Percentiles rank a stretch among this genome's conserved stretches.
Conservation (phyloP, 92 coral and sea anemone species). For the Phenganax marumi region DNA sequence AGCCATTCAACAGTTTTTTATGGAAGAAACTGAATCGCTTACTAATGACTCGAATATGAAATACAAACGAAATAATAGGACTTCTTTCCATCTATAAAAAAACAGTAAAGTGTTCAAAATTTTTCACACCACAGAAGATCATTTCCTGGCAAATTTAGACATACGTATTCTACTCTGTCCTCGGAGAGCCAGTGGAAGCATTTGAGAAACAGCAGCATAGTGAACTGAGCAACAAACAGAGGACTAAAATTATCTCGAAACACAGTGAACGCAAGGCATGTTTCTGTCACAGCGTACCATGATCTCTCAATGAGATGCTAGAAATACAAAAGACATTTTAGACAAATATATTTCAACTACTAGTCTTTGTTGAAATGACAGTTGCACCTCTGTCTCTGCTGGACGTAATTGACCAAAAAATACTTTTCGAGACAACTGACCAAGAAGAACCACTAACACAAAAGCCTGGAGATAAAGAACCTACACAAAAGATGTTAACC, state of each 20-base stretch:
- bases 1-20: background rate
- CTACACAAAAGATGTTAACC: slow-evolving; percentile 44
- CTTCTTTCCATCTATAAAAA: slow-evolving; percentile 81
- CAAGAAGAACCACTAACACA: slow-evolving; percentile 87
- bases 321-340: slow-evolving; percentile 9
- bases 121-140: background rate
- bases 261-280: slow-evolving; percentile 97
- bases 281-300: slow-evolving; percentile 99
- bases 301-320: slow-evolving; percentile 97
- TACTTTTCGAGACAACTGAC: slow-evolving; percentile 82
- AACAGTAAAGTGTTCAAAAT: background rate
- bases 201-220: slow-evolving; percentile 79
- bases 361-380: background rate
- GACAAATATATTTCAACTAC: background rate
- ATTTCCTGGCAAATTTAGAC: background rate
- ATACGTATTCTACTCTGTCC: slow-evolving; percentile 85
- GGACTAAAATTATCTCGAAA: slow-evolving; percentile 99
- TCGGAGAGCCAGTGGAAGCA: slow-evolving; percentile 99
- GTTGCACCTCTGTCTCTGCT: slow-evolving; percentile 91
- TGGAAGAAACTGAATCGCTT: background rate
- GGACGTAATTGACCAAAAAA: slow-evolving; percentile 96
- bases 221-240: slow-evolving; percentile 97
- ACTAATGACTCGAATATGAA: slow-evolving; percentile 78
- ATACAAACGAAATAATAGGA: slow-evolving; percentile 82
- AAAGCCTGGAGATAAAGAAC: slow-evolving; percentile 93